Conservation (phyloP, 2,888 invertebrate species). For the Epinotia ramella region DNA sequence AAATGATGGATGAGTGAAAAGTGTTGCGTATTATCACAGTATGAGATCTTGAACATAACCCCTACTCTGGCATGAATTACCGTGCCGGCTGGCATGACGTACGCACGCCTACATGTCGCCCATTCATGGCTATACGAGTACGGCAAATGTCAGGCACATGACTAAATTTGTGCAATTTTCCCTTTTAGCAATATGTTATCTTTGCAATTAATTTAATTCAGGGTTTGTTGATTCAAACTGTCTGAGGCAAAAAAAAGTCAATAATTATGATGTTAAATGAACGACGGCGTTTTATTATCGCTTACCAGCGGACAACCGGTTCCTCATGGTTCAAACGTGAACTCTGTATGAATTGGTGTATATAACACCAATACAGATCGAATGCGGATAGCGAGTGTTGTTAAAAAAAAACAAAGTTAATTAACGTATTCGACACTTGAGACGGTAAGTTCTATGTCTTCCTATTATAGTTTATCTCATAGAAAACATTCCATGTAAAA, state of each 20-base stretch:
- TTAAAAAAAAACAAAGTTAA: too few species aligned
- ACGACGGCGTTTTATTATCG: too few species aligned
- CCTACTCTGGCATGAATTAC: conserved; percentile 23
- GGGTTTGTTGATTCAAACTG: neutral
- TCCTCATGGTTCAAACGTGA: too few species aligned
- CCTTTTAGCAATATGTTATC: neutral
- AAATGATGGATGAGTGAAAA: conserved; percentile 43
- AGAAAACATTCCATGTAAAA: too few species aligned
- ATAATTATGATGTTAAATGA: neutral
- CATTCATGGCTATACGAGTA: neutral
- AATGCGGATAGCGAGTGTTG: too few species aligned
- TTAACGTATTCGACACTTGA: too few species aligned
- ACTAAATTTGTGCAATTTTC: neutral
- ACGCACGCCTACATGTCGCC: conserved; percentile 15
- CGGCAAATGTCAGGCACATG: conserved; percentile 5
- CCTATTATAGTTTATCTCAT: too few species aligned
- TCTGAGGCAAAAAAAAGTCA: neutral
- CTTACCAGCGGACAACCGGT: too few species aligned
- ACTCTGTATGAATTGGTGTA: too few species aligned
- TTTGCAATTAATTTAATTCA: neutral
- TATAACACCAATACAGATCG: too few species aligned
- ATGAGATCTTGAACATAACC: conserved; percentile 20
- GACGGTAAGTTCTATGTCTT: too few species aligned
- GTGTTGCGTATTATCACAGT: conserved; percentile 36
- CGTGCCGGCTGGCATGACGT: conserved; percentile 25